Percentiles rank a stretch among this genome's conserved stretches.
These are phyloP conservation scores for Bufotes viridis DNA, from an alignment of 2,797 vertebrate genomes.

Conservation along the genomic window DNA sequence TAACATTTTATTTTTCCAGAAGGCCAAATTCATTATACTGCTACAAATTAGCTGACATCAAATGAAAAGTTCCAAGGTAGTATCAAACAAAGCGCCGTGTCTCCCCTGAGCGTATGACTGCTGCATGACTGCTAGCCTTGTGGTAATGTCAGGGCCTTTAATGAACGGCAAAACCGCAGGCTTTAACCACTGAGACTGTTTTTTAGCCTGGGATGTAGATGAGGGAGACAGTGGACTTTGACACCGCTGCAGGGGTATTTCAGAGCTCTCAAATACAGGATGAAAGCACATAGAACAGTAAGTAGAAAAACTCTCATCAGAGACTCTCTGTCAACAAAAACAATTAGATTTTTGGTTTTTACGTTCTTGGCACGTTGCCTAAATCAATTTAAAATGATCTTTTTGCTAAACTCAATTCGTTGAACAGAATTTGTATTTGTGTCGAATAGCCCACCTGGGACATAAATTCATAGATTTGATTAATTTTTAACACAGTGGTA, in stretches of 20 bases:
- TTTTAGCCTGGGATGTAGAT: constrained; percentile 3
- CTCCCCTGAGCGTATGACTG: constrained; percentile 23
- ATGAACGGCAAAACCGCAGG: constrained; percentile 25
- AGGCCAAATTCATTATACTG: constrained; percentile 51
- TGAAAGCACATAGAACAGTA: constrained; percentile 16
- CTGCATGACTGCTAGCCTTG: constrained; percentile 16
- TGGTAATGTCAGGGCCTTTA: constrained; percentile 35
- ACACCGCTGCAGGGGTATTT: constrained; percentile 12
- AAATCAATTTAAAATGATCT: constrained; percentile 28
- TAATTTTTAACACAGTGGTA: not conserved
- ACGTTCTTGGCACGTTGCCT: constrained; percentile 3
- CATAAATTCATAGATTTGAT: not conserved
- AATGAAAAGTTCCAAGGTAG: constrained; percentile 44
- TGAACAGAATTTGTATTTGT: constrained; percentile 22
- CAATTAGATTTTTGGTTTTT: not conserved
- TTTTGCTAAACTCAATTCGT: constrained; percentile 12
- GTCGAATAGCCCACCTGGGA: not conserved
- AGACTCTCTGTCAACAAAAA: constrained; percentile 33
- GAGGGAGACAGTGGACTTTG: not conserved
- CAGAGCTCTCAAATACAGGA: not conserved
- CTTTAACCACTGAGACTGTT: constrained; percentile 1
- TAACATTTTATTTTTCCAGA: constrained; percentile 34
- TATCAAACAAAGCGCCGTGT: constrained; percentile 45
- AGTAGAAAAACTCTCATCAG: not conserved
- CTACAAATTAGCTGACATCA: constrained; percentile 50